Base-by-base conservation (phyloP, 2,797 vertebrate genomes). In the Anguilla marmorata region DNA sequence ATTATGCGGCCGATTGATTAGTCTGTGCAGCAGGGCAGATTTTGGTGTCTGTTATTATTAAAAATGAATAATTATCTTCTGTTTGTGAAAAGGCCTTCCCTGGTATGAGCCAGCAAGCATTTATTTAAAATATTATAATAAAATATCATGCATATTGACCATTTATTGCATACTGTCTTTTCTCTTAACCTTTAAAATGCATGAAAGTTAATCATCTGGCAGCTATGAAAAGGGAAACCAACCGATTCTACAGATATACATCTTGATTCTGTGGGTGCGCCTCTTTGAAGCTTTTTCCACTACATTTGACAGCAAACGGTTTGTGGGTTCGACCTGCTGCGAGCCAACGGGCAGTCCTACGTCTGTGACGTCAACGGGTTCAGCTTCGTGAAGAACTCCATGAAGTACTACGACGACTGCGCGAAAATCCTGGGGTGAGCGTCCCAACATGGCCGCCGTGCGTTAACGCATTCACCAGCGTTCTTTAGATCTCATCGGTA, bases 371-470 rank as follows among this genome's bases (percentile, higher is more conserved):
- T 98, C 85, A 98, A 98, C 87, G 97, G 97, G 89, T 98, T 98
- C 94, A 98, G 97, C 94, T 98, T 98, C 90, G 97, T 98, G 93
- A 98, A 98, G 94, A 98, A 98, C 92, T 98, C 97, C 86, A 98
- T 98, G 97, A 98, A 98, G 91, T 98, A 97, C 93, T 98, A 97
- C 89, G 97, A 98, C 89, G 97, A 98, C 91, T 98, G 97, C 92
- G 97, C 97, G 89, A 98, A 98, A 92, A 98, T 98, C 88, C 94
- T 98, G 88, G 97, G 97, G 97, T 97, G 94, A 95, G 96, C 87
- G 3, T 90, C 91, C 86, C 69, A 0, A 21, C 5, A 4, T 60
- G 21, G 7, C 37, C 6, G 7, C 1, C 6, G 16, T 48, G 1
- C 76, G 8, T 45, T 3, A n/a, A 2, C 37, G 37, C 37, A 37